Evolutionary conservation across 2,797 vertebrate species (phyloP).

Genomic region (Gymnoscopelus braueri): DNA sequence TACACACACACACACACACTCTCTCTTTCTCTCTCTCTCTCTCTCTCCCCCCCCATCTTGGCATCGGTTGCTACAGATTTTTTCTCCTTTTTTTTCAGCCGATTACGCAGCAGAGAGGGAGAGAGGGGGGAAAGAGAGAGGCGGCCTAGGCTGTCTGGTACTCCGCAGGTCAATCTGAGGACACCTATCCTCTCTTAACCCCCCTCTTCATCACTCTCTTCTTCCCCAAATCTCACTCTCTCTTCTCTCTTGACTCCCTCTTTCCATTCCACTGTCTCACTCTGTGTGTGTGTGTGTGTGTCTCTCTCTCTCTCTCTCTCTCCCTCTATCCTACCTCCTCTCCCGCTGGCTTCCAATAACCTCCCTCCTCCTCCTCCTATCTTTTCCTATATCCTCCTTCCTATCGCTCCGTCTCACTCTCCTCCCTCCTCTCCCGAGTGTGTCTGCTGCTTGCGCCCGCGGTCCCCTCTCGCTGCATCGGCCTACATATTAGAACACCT

Average conservation of each 20-base stretch:
- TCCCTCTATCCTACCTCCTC: conserved; percentile 1
- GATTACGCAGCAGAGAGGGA: conserved; percentile 63
- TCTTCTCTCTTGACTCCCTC: background rate
- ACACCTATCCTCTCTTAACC: conserved; percentile 61
- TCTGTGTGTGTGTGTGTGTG: too few relatives aligned
- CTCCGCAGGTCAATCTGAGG: conserved; percentile 74
- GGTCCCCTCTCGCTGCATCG: conserved; percentile 47
- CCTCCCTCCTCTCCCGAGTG: too few relatives aligned
- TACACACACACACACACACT: background rate
- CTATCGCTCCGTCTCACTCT: conserved; percentile 5
- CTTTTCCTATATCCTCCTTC: conserved; percentile 10
- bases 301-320: background rate
- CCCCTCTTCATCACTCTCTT: background rate
- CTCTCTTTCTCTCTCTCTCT: background rate
- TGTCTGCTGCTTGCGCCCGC: conserved; percentile 31
- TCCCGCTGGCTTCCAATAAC: too few relatives aligned
- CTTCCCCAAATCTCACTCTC: background rate
- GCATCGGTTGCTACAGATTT: conserved; percentile 8
- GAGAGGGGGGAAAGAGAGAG: conserved; percentile 26
- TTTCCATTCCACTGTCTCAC: background rate
- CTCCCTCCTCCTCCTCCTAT: conserved; percentile 4
- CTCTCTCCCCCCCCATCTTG: background rate
- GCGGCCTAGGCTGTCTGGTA: conserved; percentile 56
- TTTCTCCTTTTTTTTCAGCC: conserved; percentile 30
- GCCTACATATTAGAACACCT: conserved; percentile 57